These are phyloP conservation scores for Cantharis rufa DNA, from an alignment of 2,888 invertebrate species.

Conservation along the genomic window DNA sequence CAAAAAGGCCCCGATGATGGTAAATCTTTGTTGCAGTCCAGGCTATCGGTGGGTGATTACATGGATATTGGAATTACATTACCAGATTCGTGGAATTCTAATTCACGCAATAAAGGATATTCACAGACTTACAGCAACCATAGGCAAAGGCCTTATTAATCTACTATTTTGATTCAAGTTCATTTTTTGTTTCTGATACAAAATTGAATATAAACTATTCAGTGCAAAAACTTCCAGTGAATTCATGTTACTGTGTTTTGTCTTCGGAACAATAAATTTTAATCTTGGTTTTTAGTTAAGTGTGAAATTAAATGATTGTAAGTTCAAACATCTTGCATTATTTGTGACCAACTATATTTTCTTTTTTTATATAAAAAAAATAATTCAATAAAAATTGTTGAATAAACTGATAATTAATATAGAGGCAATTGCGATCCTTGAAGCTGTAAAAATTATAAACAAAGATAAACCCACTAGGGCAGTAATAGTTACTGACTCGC, in stretches of 20 bases:
- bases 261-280: not conserved
- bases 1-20: conserved; percentile 93
- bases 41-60: conserved; percentile 95
- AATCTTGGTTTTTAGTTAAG: not conserved
- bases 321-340: not conserved
- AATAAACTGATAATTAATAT: too few relatives aligned
- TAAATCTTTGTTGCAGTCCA: conserved; percentile 82
- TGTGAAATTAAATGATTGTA: not conserved
- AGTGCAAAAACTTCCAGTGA: not conserved
- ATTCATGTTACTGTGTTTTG: not conserved
- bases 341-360: not conserved
- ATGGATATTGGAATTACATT: conserved; percentile 95
- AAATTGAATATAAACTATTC: not conserved
- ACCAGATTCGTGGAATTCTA: conserved; percentile 74
- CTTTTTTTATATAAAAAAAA: not conserved
- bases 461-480: too few relatives aligned
- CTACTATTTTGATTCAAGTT: conserved; percentile 18
- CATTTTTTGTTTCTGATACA: not conserved
- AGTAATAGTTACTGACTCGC: too few relatives aligned
- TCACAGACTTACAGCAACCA: conserved; percentile 67
- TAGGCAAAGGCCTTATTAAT: conserved; percentile 62
- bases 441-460: too few relatives aligned
- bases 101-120: conserved; percentile 59
- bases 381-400: too few relatives aligned
- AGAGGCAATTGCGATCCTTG: too few relatives aligned